Evolutionary conservation across 2,888 invertebrate species (phyloP), one percentile per base, ranked within the genome.

Genomic region (Cataglyphis livida): DNA sequence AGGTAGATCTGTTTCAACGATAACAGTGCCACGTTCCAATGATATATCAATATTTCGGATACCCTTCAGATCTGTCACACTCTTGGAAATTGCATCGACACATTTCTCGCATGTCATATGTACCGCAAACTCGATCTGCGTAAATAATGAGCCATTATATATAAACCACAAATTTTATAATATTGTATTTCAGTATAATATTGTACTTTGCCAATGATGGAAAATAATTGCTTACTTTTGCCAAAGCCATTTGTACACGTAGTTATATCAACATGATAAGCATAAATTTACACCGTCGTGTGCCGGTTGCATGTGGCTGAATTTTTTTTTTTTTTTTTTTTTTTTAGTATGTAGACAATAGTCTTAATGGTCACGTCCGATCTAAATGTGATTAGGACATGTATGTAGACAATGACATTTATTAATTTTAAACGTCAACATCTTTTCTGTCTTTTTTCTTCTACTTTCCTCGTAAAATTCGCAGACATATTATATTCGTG

Each of bases 1-100:
- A 7, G 97, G 96, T 44, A 97, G 93, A 0, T 95, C 95, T 0
- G 97, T 96, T 84, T 97, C 96, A 0, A 98, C 96, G 82, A 97
- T 93, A 3, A 98, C 96, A 0, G 96, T 96, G n/a, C 97, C 96
- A 71, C 96, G 95, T 85, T 96, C 95, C 76, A 96, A 95, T 78
- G 96, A 94, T 25, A 97, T 90, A 15, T 95, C 95, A 35, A 96
- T 90, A 64, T 94, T 94, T 73, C 95, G 91, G 35, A 97, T 94
- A 12, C 95, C 96, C 3, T 92, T 82, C 1, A 94, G 66, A n/a
- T 89, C 89, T 3, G 88, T 75, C 57, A 97, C 92, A 65, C 94
- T 94, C 25, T 95, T 93, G 81, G 94, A 93, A 1, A 96, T 95
- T 28, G 95, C 95, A 28, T 95, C 93, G 0, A 95, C 95, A 91